Evolutionary conservation across 2,113 vertebrate species (phyloP).

Genomic region (Anas platyrhynchos): DNA sequence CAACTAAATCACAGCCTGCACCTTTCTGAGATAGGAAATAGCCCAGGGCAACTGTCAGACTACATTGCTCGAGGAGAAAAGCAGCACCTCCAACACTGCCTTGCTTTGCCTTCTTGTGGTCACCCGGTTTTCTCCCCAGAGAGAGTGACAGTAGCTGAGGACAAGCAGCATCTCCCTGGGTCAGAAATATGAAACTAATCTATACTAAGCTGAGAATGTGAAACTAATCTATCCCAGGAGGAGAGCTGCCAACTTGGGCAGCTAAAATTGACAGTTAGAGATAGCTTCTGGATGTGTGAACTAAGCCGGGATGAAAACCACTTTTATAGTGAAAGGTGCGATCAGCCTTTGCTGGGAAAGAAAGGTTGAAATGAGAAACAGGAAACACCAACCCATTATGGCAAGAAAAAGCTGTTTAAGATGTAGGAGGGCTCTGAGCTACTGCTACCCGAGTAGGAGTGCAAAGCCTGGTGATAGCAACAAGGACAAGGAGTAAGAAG

Average conservation of each 20-base stretch:
- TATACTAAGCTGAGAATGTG: not conserved
- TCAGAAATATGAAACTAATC: conserved; percentile 32
- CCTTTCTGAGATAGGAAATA: not conserved
- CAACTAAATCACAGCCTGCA: not conserved
- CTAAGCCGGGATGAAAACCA: not conserved
- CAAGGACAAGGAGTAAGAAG: not conserved
- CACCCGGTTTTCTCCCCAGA: not conserved
- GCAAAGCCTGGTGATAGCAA: not conserved
- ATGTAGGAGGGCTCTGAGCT: not conserved
- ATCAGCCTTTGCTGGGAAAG: conserved; percentile 3
- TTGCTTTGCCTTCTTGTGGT: not conserved
- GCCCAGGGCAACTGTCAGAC: not conserved
- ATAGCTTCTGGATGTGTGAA: conserved; percentile 33
- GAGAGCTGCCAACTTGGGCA: not conserved
- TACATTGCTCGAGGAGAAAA: not conserved
- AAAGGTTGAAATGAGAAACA: not conserved
- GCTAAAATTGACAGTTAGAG: conserved; percentile 29
- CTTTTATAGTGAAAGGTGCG: not conserved
- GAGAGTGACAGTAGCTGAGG: not conserved
- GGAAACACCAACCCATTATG: not conserved
- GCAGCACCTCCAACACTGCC: not conserved
- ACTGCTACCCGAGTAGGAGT: not conserved
- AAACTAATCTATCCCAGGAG: not conserved
- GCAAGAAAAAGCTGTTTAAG: not conserved
- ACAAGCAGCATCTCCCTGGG: not conserved